phyloP scores from a whole-genome alignment of 2,888 invertebrate genomes.

The Hipparchia sbordonii region DNA sequence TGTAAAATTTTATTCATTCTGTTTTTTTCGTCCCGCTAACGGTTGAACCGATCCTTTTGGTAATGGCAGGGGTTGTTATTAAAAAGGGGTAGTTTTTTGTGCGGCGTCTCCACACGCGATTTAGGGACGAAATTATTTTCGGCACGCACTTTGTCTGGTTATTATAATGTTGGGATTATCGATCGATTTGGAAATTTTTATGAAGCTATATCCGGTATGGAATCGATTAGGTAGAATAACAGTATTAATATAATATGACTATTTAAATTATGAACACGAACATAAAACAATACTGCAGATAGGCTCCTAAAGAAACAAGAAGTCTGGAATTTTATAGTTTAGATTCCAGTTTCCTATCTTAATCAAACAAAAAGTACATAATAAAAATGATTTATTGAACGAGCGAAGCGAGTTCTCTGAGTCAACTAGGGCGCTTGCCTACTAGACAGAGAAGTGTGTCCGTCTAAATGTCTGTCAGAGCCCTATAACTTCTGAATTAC shows the following conservation, averaged over 20 bases:
- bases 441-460: too few species aligned
- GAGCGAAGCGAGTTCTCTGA: too few species aligned
- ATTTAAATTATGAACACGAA: background rate
- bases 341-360: too few species aligned
- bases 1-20: conserved; percentile 73
- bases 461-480: too few species aligned
- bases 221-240: background rate
- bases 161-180: conserved; percentile 37
- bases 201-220: conserved; percentile 12
- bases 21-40: conserved; percentile 72
- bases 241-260: too few species aligned
- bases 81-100: conserved; percentile 73
- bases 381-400: too few species aligned
- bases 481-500: too few species aligned
- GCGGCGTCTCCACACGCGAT: conserved; percentile 68
- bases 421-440: too few species aligned
- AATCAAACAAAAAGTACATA: too few species aligned
- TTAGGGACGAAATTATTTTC: conserved; percentile 64
- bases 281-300: background rate
- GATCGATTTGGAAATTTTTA: conserved; percentile 44
- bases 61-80: conserved; percentile 71
- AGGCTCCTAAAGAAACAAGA: background rate
- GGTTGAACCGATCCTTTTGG: conserved; percentile 75
- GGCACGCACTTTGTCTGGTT: conserved; percentile 59
- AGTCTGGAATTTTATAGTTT: too few species aligned